Conservation (phyloP, 2,113 vertebrate genomes). For the Oryzias javanicus region DNA sequence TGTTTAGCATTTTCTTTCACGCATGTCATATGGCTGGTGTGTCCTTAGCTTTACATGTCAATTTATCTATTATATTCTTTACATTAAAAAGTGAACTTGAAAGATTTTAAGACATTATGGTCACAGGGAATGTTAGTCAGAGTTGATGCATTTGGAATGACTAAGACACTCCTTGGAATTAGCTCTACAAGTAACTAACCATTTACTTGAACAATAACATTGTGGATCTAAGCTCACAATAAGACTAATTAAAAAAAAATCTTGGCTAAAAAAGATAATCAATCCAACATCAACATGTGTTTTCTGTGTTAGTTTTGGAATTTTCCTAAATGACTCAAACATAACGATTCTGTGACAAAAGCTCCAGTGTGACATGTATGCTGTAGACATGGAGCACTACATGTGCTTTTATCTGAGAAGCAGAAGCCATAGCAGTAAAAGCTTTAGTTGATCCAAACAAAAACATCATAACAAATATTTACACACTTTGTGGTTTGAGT, state of each 20-base stretch:
- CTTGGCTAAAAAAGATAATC: conserved; percentile 5
- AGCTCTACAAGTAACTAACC: too few species aligned
- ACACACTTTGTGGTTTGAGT: neutral
- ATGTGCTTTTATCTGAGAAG: neutral
- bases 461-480: conserved; percentile 1
- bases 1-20: too few species aligned
- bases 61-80: too few species aligned
- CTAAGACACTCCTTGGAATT: too few species aligned
- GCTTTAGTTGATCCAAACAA: neutral
- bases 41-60: too few species aligned
- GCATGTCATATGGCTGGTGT: too few species aligned
- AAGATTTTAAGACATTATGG: too few species aligned
- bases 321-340: neutral
- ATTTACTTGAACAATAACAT: too few species aligned
- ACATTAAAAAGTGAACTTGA: too few species aligned
- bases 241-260: neutral
- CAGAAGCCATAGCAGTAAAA: neutral
- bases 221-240: neutral
- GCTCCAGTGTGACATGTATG: conserved; percentile 23
- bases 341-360: conserved; percentile 6
- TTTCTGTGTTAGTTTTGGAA: neutral
- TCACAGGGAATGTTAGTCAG: too few species aligned
- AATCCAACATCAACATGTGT: neutral
- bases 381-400: neutral
- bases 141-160: too few species aligned